Evolutionary conservation across 2,797 vertebrate genomes (phyloP), one percentile per base, ranked within the genome.

Genomic region (Sorex maritimensis): DNA sequence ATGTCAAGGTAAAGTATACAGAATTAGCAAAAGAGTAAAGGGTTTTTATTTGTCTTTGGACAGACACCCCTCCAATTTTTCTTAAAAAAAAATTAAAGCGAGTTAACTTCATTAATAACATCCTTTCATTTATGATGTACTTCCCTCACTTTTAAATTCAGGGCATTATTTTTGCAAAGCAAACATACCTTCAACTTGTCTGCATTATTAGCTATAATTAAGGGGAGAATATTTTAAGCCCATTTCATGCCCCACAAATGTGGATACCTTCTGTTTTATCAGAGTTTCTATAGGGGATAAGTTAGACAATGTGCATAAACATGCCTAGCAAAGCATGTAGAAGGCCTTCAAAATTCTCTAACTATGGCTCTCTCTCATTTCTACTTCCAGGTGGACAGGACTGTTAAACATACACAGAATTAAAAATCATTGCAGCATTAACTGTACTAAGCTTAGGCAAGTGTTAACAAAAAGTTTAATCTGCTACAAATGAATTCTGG

Each of bases 381-480:
- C 73, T 44, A 65, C 6, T 63, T 81, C 41, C n/a, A 83, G 21
- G 10, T 58, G 9, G 28, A 6, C 19, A 90, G 8, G 6, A 78
- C 17, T 77, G 24, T 38, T 10, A 17, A 24, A 21, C 1, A 58
- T 6, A 30, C 5, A 69, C 0, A 34, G 30, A 69, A 85, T 5
- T 55, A 58, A 61, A 3, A 24, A 34, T 38, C 24, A 88, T 12
- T 77, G 26, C 81, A 91, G 75, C 11, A 87, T 55, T 34, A 67
- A 52, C 46, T 71, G 19, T 21, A 77, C 17, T n/a, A 24, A 65
- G 52, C 26, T 44, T 9, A 81, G 28, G 30, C 26, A 89, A 72
- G 44, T 26, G 19, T 28, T 28, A 58, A 89, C 15, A 86, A 94
- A 94, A 89, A 80, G 24, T 28, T 24, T 84, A 52, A 63, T 34